Conservation (phyloP, 37 sponge, comb jelly and placozoan genomes). For the Aphrocallistes beatrix region DNA sequence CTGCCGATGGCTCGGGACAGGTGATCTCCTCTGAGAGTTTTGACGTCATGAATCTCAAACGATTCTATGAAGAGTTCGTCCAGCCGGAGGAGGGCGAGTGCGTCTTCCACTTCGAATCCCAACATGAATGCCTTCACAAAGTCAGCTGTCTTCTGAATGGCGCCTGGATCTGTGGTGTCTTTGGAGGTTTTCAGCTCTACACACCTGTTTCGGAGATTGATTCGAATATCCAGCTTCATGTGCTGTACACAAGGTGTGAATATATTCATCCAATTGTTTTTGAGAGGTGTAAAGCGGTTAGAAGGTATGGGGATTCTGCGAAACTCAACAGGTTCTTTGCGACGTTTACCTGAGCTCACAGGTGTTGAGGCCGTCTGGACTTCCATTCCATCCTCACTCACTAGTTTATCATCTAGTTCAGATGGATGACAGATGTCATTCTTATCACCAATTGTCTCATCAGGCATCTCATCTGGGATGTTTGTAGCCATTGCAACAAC, state of each 20-base stretch:
- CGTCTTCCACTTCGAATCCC: constrained; percentile 92
- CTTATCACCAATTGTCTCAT: no score
- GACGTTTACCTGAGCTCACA: background rate
- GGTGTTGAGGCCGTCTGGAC: no score
- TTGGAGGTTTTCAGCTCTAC: constrained; percentile 90
- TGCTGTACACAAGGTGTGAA: constrained; percentile 96
- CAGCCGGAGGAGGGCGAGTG: constrained; percentile 81
- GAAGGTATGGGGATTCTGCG: constrained; percentile 72
- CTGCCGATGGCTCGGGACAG: constrained; percentile 93
- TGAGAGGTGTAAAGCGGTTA: constrained; percentile 84
- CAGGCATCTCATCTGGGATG: no score
- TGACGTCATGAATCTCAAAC: constrained; percentile 90
- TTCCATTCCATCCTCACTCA: no score
- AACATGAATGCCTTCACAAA: constrained; percentile 92
- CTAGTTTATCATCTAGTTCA: no score
- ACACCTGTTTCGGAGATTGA: constrained; percentile 76
- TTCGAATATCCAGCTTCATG: constrained; percentile 85
- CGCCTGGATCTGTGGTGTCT: constrained; percentile 70
- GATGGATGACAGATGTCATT: no score
- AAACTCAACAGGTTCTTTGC: constrained; percentile 39
- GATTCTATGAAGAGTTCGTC: constrained; percentile 94
- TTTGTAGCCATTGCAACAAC: no score
- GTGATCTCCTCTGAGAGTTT: constrained; percentile 93
- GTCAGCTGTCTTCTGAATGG: constrained; percentile 92
- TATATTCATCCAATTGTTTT: constrained; percentile 99